phyloP scores from a whole-genome alignment of 2,888 invertebrate species.

The Phyllotreta striolata region DNA sequence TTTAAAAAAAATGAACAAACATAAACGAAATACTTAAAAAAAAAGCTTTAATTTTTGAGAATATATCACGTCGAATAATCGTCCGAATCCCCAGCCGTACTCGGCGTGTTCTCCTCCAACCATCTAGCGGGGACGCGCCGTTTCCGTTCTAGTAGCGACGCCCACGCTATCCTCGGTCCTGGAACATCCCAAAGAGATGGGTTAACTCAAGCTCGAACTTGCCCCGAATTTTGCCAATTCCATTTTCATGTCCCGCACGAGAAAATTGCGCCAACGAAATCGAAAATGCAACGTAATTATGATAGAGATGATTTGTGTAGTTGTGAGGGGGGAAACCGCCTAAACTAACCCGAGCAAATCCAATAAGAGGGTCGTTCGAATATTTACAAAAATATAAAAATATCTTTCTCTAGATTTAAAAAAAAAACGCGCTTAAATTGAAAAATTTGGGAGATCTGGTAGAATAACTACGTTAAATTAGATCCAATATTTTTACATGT shows the following conservation, averaged over 20 bases:
- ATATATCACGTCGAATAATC: too few species aligned
- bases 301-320: too few species aligned
- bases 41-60: too few species aligned
- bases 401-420: constrained; percentile 5
- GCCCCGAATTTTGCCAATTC: too few species aligned
- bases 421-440: neutral
- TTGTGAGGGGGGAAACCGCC: too few species aligned
- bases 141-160: constrained; percentile 13
- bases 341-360: too few species aligned
- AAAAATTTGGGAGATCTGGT: constrained; percentile 13
- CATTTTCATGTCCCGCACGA: too few species aligned
- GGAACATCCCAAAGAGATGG: neutral
- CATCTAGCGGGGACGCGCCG: neutral
- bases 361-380: too few species aligned
- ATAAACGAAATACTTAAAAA: neutral
- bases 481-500: too few species aligned
- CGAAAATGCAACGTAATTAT: too few species aligned
- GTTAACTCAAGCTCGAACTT: too few species aligned
- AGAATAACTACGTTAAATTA: neutral
- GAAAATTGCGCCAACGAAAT: too few species aligned
- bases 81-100: neutral
- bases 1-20: neutral
- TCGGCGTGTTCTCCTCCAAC: constrained; percentile 4
- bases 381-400: constrained; percentile 23
- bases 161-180: constrained; percentile 9